A percentile compares a stretch with the other conserved stretches of the same genome.
These are phyloP conservation scores for Diachrysia chrysitis DNA, from an alignment of 2,888 invertebrate species.

Conservation along the genomic window DNA sequence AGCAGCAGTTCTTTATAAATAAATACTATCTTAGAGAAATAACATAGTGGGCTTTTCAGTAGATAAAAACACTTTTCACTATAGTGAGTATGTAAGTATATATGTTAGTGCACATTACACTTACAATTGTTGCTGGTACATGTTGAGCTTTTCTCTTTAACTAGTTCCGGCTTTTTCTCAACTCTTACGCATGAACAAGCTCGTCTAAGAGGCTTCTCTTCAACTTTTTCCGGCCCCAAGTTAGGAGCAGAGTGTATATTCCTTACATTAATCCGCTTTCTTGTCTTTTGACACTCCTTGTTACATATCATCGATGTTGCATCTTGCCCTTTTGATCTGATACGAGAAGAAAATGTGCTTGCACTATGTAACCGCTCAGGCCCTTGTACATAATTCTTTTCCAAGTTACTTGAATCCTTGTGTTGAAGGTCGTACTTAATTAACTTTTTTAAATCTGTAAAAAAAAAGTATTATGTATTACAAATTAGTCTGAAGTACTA, in stretches of 20 bases:
- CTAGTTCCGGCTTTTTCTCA: slow-evolving; percentile 71
- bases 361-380: slow-evolving; percentile 84
- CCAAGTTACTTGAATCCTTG: slow-evolving; percentile 65
- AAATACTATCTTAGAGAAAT: no score
- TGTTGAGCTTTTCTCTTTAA: slow-evolving; percentile 63
- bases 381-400: slow-evolving; percentile 65
- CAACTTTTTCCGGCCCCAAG: slow-evolving; percentile 63
- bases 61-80: no score
- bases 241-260: slow-evolving; percentile 78
- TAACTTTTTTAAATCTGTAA: slow-evolving; percentile 91
- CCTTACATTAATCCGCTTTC: slow-evolving; percentile 58
- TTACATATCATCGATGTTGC: slow-evolving; percentile 65
- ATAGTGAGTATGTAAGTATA: no score
- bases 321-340: slow-evolving; percentile 72
- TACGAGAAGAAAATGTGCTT: slow-evolving; percentile 84
- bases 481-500: no score
- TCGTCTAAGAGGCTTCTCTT: slow-evolving; percentile 70
- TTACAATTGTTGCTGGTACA: slow-evolving; percentile 76
- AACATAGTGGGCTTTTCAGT: no score
- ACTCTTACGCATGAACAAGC: slow-evolving; percentile 80
- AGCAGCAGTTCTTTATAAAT: no score
- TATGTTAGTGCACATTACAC: slow-evolving; percentile 54
- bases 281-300: slow-evolving; percentile 69
- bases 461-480: not conserved
- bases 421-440: slow-evolving; percentile 90